Conservation (phyloP, 2,113 vertebrate genomes). For the Ailuropoda melanoleuca region DNA sequence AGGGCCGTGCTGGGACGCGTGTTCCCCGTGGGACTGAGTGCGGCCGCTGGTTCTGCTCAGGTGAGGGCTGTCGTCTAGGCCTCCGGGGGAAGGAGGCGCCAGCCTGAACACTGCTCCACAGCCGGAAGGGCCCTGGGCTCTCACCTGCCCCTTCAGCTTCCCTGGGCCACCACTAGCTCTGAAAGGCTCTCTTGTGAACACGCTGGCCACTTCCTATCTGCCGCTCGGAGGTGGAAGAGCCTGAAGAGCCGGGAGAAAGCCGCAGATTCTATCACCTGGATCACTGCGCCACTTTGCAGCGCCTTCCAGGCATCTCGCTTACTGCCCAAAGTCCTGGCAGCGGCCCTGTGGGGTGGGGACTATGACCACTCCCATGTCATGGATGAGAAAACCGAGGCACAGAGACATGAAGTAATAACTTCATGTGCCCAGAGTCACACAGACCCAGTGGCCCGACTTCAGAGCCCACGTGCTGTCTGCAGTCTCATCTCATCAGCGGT, state of each 20-base stretch:
- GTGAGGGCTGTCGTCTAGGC: too few relatives aligned
- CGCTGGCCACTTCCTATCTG: background rate
- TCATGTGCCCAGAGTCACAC: background rate
- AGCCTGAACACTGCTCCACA: fast-evolving
- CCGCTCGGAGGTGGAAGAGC: background rate
- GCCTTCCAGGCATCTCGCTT: background rate
- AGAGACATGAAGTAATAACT: background rate
- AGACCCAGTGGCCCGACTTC: background rate
- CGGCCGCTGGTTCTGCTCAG: fast-evolving
- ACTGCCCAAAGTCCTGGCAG: background rate
- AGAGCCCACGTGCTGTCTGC: fast-evolving
- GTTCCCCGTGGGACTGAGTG: fast-evolving
- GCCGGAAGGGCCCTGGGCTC: background rate
- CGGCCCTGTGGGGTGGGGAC: background rate
- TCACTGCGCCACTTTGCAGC: too few relatives aligned
- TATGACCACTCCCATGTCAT: background rate
- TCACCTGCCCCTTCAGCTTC: background rate
- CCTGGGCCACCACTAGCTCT: background rate
- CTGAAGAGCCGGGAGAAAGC: background rate
- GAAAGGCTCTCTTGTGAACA: background rate
- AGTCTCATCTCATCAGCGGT: background rate
- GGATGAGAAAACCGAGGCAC: background rate
- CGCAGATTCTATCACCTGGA: background rate
- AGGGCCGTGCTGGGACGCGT: background rate
- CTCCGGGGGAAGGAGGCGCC: fast-evolving